phyloP scores from a whole-genome alignment of 92 coral and sea anemone genomes.

The Plumapathes pennacea region DNA sequence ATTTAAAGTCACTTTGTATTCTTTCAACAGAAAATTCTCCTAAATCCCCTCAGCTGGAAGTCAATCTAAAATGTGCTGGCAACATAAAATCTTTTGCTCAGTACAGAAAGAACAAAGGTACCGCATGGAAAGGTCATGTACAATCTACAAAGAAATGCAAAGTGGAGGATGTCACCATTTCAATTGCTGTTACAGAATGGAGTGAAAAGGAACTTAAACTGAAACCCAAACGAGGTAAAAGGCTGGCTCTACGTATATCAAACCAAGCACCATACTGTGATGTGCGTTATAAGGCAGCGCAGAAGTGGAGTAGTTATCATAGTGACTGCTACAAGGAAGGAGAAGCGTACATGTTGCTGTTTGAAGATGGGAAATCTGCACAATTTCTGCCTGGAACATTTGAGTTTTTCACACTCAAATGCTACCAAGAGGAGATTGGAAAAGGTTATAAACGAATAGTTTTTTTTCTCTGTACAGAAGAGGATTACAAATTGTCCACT shows the following conservation, averaged over 20 bases:
- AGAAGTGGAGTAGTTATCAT: constrained; percentile 60
- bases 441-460: constrained; percentile 63
- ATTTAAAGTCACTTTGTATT: no score
- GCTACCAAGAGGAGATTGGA: constrained; percentile 55
- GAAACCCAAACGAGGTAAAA: constrained; percentile 54
- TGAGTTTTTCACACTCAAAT: constrained; percentile 55
- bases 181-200: constrained; percentile 55
- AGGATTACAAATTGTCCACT: constrained; percentile 9
- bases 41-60: no score
- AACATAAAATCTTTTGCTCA: no score
- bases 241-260: constrained; percentile 40
- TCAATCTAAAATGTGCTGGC: no score
- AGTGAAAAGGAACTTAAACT: constrained; percentile 19
- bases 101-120: no score
- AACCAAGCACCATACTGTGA: constrained; percentile 52
- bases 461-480: constrained; percentile 41
- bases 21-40: no score
- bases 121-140: no score
- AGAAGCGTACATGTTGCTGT: constrained; percentile 34
- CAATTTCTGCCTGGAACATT: constrained; percentile 56
- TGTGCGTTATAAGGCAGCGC: constrained; percentile 20
- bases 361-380: constrained; percentile 55
- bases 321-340: constrained; percentile 40
- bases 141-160: constrained; percentile 32
- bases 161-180: constrained; percentile 44